Base-by-base conservation (phyloP, 2,113 vertebrate species). In the Percina caprodes region DNA sequence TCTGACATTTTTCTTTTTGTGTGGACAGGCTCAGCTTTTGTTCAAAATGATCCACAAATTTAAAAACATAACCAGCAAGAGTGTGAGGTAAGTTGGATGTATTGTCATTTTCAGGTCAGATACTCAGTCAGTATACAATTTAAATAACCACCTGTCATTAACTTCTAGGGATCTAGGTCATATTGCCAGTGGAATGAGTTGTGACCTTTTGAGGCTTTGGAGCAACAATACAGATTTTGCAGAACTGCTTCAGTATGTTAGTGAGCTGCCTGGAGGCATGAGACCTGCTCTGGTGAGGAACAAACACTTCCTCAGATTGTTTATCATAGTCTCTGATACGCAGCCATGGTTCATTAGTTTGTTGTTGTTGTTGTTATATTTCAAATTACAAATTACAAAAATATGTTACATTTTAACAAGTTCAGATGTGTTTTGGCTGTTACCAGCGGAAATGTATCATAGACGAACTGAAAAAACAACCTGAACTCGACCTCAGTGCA, bases 211-310 rank as follows among this genome's bases (percentile, higher is more conserved):
- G 69, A 96, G 89, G 79, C 93, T 93, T 82, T 95, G 95, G 92
- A 93, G 83, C 85, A 95, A 92, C 13, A 77, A 90, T 67, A 94
- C 93, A 5, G 95, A 96, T 80, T 96, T 97, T 83, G 79, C 91
- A 59, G 94, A 94, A 74, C 83, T 96, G 80, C 88, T 97, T 68
- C 87, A 91, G 68, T 93, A 96, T 88, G 82, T 97, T 51, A 96
- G 92, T 21, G 87, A 84, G 24, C 92, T 96, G 48, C 93, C 95
- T 77, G 95, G 91, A 86, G 88, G 93, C 67, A 77, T 94, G 49
- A 96, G 95, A 80, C 93, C 95, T 66, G 94, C 95, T 82, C 93
- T 98, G 96, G 97, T 97, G 90, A 95, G 95, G 72, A 80, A 80
- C 48, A 69, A n/a, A 69, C 48, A 26, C 33, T 21, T 2, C 11